Base-by-base conservation (phyloP, 2,888 invertebrate genomes). In the Hedychridium roseum region DNA sequence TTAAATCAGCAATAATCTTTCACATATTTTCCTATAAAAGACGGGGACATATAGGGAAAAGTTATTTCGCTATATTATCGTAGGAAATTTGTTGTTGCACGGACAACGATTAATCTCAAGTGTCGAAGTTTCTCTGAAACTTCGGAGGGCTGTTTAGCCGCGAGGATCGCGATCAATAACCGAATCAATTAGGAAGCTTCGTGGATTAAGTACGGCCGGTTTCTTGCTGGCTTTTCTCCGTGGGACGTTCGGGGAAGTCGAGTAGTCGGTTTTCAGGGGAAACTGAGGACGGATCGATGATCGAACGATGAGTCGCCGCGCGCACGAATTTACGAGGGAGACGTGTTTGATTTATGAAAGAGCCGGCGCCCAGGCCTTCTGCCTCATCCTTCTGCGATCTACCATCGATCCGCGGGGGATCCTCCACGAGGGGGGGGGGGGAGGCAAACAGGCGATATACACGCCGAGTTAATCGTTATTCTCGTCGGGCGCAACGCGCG, bases 381-480 rank as follows among this genome's bases (percentile, higher is more conserved):
- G n/a, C n/a, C n/a, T n/a, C n/a, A n/a, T n/a, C 35, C 46, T 42
- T 44, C 50, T 45, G 43, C 56, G 68, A 69, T 67, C 70, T 64
- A 66, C 68, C 61, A 71, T 70, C 68, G 66, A 71, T 72, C 68
- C 59, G 49, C 49, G 57, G 40, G 31, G 40, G 55, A 55, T 52
- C 51, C n/a, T n/a, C n/a, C 18, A 26, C 27, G 17, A 30, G 17
- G 5, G 14, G 39, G 39, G 39, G 49, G 44, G 37, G 37, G 41
- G 54, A 46, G 48, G 56, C 60, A 62, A 63, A 69, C 66, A 69
- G 61, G 64, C 68, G 60, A 67, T 57, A 53, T 42, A 23, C 57
- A 57, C 60, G 57, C 60, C 53, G 55, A 67, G 69, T 72, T 72
- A 71, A 73, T 73, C 72, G 72, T 71, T 73, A 72, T 71, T 73